Evolutionary conservation across 2,797 vertebrate species (phyloP), one percentile per base, ranked within the genome.

Genomic region (Parauchenoglanis ngamensis): DNA sequence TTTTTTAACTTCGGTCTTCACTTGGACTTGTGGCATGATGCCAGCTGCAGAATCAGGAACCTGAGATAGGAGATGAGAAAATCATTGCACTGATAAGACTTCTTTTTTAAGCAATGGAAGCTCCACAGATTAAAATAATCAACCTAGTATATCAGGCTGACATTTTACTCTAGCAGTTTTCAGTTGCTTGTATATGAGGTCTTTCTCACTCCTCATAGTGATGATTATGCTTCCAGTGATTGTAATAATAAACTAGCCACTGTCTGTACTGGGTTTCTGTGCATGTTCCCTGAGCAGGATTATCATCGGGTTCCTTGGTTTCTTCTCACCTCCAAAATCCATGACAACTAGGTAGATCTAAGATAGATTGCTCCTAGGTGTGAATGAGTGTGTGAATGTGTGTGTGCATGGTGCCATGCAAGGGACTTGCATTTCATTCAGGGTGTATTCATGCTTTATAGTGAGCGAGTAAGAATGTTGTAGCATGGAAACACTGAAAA

Each of bases 1-100:
- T 90, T 90, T 93, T 92, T 92, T 93, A 92, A 97, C 92, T 83
- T 95, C 92, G 80, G 90, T 6, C 23, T 90, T 96, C 89, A 96
- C 94, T 85, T 95, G 87, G 88, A 96, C 93, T 83, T 96, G 91
- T 56, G 95, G 91, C 97, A 97, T 97, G 92, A 91, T 87, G 92
- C 77, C 92, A 83, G 72, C 67, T 90, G 89, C 78, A 82, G 52
- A 82, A 72, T 90, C 86, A 79, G 61, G 70, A 54, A 88, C 86
- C 85, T 89, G 28, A 40, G 72, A 49, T 72, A 67, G 23, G 57
- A 85, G 4, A 77, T 44, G n/a, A 31, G 25, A 76, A 83, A 3
- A 61, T 46, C 31, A 63, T 81, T n/a, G 46, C 23, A 80, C 23
- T 46, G 35, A 80, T 80, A 61, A 44, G 31, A n/a, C 21, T 0